Base-by-base conservation (phyloP, 2,797 vertebrate species). In the Acomys russatus region DNA sequence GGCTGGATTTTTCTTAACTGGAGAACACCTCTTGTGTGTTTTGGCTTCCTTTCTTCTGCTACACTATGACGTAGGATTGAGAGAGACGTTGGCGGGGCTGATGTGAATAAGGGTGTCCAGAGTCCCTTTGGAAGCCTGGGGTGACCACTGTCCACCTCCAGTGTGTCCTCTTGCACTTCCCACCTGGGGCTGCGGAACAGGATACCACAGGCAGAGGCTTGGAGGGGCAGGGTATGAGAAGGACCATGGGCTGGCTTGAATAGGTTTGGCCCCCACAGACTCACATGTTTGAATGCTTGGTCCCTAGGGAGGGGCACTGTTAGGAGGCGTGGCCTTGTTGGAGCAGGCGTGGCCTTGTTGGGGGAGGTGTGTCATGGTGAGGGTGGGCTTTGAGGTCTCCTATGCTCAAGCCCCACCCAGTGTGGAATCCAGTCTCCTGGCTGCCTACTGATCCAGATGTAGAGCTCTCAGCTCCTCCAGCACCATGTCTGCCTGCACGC, bases 151-250 rank as follows among this genome's bases (percentile, higher is more conserved):
- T 5, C 6, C 38, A 23, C 38, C 28, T 66, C 82, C 44, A 66
- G 9, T 28, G 30, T 2, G 3, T 20, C 1, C 2, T 68, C 49
- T 33, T 56, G 22, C 23, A n/a, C 22, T 71, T 25, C 33, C 33
- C 33, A 17, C 2, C 35, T 2, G 8, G 73, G 71, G 59, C 38
- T 25, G 33, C 0, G 4, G 71, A 23, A n/a, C 71, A n/a, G 87
- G 76, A 44, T 23, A 6, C 3, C 28, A 63, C 0, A 0, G 9
- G 59, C 4, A 64, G 71, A 23, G 25, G 30, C 18, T n/a, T 44
- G 38, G 71, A 49, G 71, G 28, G 68, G 15, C 22, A n/a, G 56
- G n/a, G 30, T 12, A 18, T 49, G 63, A 61, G 38, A 49, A 51
- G 74, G 4, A 30, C 77, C 77, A 4, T 59, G 56, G 4, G 56